A percentile compares a stretch with the other conserved stretches of the same genome.
Evolutionary conservation across 2,888 invertebrate genomes (phyloP).

Genomic region (Antheraea yamamai): DNA sequence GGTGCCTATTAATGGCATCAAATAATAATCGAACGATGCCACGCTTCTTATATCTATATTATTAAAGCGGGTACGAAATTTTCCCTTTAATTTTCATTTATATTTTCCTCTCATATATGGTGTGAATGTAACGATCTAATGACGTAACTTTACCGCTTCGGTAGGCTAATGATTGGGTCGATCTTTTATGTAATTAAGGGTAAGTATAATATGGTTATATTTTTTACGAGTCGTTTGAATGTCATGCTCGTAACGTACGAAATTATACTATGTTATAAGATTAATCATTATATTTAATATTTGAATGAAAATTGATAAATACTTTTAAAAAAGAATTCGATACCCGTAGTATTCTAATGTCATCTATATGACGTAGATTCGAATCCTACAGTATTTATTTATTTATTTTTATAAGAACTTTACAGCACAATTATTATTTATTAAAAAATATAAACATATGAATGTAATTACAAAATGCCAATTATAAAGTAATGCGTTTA

Average conservation of each 20-base stretch:
- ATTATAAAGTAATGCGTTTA: too few species aligned
- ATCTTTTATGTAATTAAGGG: neutral
- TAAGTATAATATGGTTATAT: conserved; percentile 6
- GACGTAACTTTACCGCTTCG: neutral
- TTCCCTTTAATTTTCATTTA: conserved; percentile 31
- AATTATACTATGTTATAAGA: neutral
- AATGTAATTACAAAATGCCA: too few species aligned
- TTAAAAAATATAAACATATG: too few species aligned
- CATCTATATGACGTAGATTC: too few species aligned
- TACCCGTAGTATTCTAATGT: neutral
- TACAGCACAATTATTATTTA: too few species aligned
- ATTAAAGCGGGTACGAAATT: conserved; percentile 26
- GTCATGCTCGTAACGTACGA: neutral
- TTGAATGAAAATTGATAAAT: neutral
- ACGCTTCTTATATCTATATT: conserved; percentile 39
- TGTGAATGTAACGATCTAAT: conserved; percentile 14
- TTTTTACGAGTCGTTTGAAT: neutral
- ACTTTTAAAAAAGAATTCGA: neutral
- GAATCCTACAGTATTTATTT: too few species aligned
- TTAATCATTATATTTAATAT: neutral
- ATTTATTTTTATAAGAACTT: too few species aligned
- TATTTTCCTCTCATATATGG: conserved; percentile 28
- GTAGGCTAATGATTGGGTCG: conserved; percentile 2
- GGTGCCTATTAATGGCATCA: conserved; percentile 54
- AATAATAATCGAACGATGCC: conserved; percentile 63